Evolutionary conservation across 2,797 vertebrate species (phyloP).

Genomic region (Okamejei kenojei): DNA sequence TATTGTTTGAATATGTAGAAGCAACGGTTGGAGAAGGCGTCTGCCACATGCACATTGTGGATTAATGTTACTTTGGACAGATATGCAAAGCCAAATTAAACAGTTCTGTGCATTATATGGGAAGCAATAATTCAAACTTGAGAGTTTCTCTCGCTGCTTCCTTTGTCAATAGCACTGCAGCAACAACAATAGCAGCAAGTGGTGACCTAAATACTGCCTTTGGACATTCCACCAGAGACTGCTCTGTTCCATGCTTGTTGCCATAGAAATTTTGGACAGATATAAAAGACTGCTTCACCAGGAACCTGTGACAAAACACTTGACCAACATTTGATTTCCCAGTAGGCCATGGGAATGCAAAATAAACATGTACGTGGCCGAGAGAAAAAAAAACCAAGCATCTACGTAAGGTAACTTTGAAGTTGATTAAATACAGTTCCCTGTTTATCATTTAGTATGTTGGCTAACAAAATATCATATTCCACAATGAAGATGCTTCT

Average conservation of each 20-base stretch:
- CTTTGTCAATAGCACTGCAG: not conserved
- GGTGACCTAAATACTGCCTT: not conserved
- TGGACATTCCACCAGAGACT: not conserved
- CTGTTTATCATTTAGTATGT: no score
- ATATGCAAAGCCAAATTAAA: not conserved
- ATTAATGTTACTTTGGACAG: not conserved
- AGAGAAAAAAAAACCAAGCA: no score
- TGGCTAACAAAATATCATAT: no score
- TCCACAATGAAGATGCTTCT: no score
- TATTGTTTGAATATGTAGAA: not conserved
- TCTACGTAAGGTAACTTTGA: no score
- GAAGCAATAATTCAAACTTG: not conserved
- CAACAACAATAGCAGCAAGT: not conserved
- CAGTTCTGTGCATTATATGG: not conserved
- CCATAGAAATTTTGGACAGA: not conserved
- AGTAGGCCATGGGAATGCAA: no score
- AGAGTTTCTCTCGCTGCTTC: not conserved
- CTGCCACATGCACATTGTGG: not conserved
- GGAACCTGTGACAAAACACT: no score
- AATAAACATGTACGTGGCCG: no score
- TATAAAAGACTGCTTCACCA: no score
- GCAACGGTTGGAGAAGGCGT: not conserved
- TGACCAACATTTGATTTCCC: no score
- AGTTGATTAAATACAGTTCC: no score
- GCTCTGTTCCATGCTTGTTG: not conserved